Evolutionary conservation across 2,888 invertebrate genomes (phyloP), one percentile per base, ranked within the genome.

Genomic region (Zele albiditarsus): DNA sequence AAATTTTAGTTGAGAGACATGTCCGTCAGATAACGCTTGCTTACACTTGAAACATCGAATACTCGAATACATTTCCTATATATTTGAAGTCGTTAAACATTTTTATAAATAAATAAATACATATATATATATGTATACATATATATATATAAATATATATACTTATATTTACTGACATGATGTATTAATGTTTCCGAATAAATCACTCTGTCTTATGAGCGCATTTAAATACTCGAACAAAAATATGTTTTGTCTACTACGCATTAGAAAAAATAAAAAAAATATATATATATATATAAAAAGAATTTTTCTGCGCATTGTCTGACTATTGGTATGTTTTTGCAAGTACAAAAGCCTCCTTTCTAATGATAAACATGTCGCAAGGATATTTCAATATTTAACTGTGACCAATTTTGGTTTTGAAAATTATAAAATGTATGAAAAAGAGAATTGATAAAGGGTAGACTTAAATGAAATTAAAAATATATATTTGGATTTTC

Each of bases 21-120:
- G n/a, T 60, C 60, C 28, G 28, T 60, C 60, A 60, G 60, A 60
- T 60, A 60, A 60, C 6, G 25, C n/a, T 6, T 53, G 8, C 16
- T 23, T 23, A 27, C 57, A 58, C 23, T 27, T 6, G 16, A 2
- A 60, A 60, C 2, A 27, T 60, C 27, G 27, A 60, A 27, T 27
- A 8, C n/a, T 25, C 25, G n/a, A 60, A 28, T n/a, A n/a, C 25
- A 10, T 60, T 60, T 27, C 28, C 1, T 60, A 16, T 28, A 60
- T 27, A 25, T 46, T 46, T n/a, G 16, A 16, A 46, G 46, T 46
- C 46, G 46, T n/a, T 3, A n/a, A 14, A 46, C 16, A 46, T 46
- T 46, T 46, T 46, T 46, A n/a, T 46, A 46, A 46, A 46, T 46
- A n/a, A 42, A 42, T 42, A 42, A 3, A 14, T 42, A 62, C 12